phyloP scores from a whole-genome alignment of 2,888 invertebrate species.

The Cephus runcator region DNA sequence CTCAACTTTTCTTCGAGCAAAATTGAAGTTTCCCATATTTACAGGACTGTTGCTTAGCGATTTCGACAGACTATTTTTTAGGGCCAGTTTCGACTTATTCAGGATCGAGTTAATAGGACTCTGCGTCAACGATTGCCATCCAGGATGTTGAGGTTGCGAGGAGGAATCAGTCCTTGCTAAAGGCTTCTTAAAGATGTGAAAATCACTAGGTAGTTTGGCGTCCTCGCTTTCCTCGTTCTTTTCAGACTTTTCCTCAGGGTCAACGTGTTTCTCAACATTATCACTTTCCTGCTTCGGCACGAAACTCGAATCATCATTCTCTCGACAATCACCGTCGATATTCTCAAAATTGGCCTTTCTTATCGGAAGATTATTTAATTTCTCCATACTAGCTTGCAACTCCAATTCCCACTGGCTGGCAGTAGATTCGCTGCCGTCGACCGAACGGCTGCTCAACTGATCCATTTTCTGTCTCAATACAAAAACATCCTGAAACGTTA shows the following conservation, averaged over 20 bases:
- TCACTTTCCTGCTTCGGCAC: background rate
- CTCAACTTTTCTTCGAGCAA: constrained; percentile 30
- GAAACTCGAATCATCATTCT: background rate
- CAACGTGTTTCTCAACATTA: background rate
- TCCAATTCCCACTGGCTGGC: constrained; percentile 82
- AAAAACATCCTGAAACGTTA: constrained; percentile 66
- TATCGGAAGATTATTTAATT: constrained; percentile 71
- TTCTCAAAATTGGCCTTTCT: constrained; percentile 24
- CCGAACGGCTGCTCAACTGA: constrained; percentile 78
- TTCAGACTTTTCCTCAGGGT: constrained; percentile 13
- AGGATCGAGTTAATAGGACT: constrained; percentile 51
- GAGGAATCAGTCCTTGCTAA: constrained; percentile 7
- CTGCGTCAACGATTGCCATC: constrained; percentile 46
- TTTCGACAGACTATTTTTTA: constrained; percentile 49
- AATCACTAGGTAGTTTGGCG: constrained; percentile 31
- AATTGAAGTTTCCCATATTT: constrained; percentile 42
- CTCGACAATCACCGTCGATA: background rate
- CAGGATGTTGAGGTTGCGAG: constrained; percentile 25
- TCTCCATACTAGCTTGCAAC: constrained; percentile 80
- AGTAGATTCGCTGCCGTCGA: constrained; percentile 76
- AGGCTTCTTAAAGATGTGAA: constrained; percentile 24
- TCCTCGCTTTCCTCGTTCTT: constrained; percentile 31
- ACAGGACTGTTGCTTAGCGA: constrained; percentile 53
- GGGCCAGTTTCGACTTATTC: constrained; percentile 46
- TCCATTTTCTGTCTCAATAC: constrained; percentile 77